Conservation (phyloP, 2,797 vertebrate species). For the Squalus acanthias region DNA sequence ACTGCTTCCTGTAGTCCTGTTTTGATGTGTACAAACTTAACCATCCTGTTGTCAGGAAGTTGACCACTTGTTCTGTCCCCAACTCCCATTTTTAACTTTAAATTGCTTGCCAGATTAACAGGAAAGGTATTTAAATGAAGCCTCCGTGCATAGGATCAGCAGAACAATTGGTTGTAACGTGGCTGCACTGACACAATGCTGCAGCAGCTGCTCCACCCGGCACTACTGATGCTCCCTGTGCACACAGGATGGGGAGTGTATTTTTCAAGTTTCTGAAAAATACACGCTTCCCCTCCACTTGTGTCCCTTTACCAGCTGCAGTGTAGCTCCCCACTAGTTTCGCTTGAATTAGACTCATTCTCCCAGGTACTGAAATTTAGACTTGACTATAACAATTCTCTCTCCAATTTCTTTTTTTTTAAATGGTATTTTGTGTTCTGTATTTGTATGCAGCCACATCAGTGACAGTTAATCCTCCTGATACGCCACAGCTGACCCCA, state of each 20-base stretch:
- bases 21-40: not conserved
- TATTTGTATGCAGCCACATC: not conserved
- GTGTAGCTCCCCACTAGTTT: not conserved
- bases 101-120: not conserved
- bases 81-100: not conserved
- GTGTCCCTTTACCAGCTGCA: not conserved
- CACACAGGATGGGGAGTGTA: not conserved
- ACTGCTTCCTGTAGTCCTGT: not conserved
- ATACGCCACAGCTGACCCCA: not conserved
- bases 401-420: not conserved
- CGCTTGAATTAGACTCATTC: not conserved
- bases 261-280: not conserved
- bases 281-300: not conserved
- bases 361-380: not conserved
- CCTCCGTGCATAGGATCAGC: not conserved
- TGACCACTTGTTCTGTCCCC: not conserved
- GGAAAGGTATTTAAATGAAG: not conserved
- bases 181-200: not conserved
- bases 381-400: not conserved
- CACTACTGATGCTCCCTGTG: not conserved
- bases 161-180: not conserved
- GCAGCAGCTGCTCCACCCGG: not conserved
- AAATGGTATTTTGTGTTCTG: not conserved
- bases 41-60: not conserved
- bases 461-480: not conserved